A percentile compares a stretch with the other conserved stretches of the same genome.
Evolutionary conservation across 2,888 invertebrate species (phyloP).

Genomic region (Watsonalla binaria): DNA sequence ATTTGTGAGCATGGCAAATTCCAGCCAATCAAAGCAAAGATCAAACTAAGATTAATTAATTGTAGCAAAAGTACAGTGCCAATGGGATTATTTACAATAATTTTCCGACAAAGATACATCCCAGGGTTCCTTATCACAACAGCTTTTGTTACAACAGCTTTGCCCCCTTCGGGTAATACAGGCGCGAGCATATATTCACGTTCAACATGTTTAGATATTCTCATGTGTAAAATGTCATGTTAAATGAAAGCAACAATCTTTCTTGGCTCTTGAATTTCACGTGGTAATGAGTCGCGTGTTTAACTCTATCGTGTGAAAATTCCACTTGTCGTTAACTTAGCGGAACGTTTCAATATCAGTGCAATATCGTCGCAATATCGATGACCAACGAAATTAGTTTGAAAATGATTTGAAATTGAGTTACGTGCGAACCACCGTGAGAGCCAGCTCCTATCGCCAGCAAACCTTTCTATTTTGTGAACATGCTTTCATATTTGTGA

Average conservation of each 20-base stretch:
- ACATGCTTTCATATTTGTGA: conserved; percentile 2
- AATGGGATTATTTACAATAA: too few species aligned
- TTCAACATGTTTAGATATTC: neutral
- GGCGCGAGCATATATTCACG: too few species aligned
- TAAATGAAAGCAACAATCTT: neutral
- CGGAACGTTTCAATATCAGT: conserved; percentile 21
- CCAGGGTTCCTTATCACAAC: too few species aligned
- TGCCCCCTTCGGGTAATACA: too few species aligned
- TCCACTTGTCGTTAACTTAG: conserved; percentile 6
- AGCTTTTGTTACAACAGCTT: too few species aligned
- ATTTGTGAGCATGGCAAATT: too few species aligned
- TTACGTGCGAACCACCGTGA: conserved; percentile 35
- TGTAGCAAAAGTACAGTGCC: too few species aligned
- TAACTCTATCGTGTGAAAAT: conserved; percentile 8
- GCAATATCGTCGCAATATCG: conserved; percentile 21
- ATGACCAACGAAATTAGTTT: conserved; percentile 30
- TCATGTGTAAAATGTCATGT: neutral
- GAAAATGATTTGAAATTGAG: conserved; percentile 40
- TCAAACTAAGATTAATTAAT: too few species aligned
- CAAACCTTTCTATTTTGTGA: conserved; percentile 22
- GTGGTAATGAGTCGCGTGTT: conserved; percentile 1
- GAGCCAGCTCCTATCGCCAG: conserved; percentile 25
- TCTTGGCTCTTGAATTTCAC: neutral
- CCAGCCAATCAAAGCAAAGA: too few species aligned
- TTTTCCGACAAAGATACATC: too few species aligned